Base-by-base conservation (phyloP, 2,797 vertebrate species). In the Thalassophryne amazonica region DNA sequence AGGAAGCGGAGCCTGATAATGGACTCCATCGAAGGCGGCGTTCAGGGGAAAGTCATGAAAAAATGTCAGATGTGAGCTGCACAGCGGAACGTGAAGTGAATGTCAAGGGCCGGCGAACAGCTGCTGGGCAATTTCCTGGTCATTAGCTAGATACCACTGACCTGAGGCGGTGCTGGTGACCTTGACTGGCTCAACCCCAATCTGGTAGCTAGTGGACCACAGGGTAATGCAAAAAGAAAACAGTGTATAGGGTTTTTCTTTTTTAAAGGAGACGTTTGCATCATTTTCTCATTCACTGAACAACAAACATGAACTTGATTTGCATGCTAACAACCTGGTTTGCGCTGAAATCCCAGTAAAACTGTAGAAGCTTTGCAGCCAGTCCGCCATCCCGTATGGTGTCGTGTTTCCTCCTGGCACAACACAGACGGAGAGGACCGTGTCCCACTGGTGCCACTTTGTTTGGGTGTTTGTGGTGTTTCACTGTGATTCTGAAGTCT, bases 41-140 rank as follows among this genome's bases (percentile, higher is more conserved):
- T 19, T 49, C 63, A 3, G 17, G 39, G 25, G 19, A 47, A 49
- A 51, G 33, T 16, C 27, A n/a, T 0, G 20, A 21, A 38, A n/a
- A 80, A 81, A 84, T 77, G 75, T 83, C 69, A 76, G 52, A 47
- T 43, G 40, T 28, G 35, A 50, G 35, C 45, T 24, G 57, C 59
- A 57, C 34, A 5, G 34, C 3, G 2, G 49, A 30, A 31, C 21
- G 30, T 55, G 33, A 34, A 43, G 29, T 62, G 49, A 72, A 80
- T 72, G 66, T 73, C 57, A 42, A 14, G 34, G 42, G 41, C n/a
- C 6, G 18, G 59, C 5, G 13, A 60, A 45, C 72, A 45, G 63
- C 63, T 65, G 78, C 57, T 33, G 53, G 49, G 45, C 34, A 22
- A 66, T 72, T 66, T 52, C 28, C 45, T 48, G 37, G 42, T 55